Evolutionary conservation across 1,140 invertebrate genomes (phyloP).

Genomic region (Drosophila micromelanica): DNA sequence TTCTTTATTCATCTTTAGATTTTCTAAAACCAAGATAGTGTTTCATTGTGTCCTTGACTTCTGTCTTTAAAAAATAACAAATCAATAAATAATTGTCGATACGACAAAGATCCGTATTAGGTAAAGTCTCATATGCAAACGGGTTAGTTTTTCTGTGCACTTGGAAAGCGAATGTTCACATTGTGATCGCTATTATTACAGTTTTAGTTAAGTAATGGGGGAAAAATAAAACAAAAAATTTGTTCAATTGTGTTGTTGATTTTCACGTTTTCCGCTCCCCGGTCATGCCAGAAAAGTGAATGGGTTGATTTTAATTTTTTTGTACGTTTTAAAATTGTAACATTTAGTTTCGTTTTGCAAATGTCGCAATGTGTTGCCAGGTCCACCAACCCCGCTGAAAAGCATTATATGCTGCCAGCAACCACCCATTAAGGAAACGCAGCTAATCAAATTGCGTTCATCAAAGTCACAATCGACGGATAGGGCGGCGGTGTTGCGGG

Average conservation of each 20-base stretch:
- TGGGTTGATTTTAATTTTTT: constrained; percentile 41
- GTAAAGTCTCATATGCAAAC: not conserved
- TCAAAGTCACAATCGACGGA: constrained; percentile 61
- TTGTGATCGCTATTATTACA: constrained; percentile 38
- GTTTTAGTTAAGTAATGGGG: constrained; percentile 37
- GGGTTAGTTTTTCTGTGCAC: not conserved
- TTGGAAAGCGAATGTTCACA: constrained; percentile 15
- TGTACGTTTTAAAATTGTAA: constrained; percentile 54
- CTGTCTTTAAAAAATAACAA: not conserved
- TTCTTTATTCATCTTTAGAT: too few species aligned
- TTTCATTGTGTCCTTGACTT: constrained; percentile 8
- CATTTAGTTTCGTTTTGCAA: constrained; percentile 63
- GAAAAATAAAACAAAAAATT: constrained; percentile 48
- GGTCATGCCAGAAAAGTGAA: constrained; percentile 69
- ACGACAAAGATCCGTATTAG: constrained; percentile 7
- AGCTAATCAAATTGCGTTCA: constrained; percentile 68
- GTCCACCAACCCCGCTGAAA: constrained; percentile 18
- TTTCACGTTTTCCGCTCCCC: constrained; percentile 66
- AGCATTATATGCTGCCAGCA: constrained; percentile 42
- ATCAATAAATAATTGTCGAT: constrained; percentile 13
- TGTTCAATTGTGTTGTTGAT: constrained; percentile 58
- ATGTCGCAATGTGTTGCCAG: constrained; percentile 65
- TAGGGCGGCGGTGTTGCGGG: not conserved
- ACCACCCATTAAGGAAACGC: constrained; percentile 64
- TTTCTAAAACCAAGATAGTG: not conserved